These are phyloP conservation scores for Chitala chitala DNA, from an alignment of 2,113 vertebrate genomes.

Conservation along the genomic window DNA sequence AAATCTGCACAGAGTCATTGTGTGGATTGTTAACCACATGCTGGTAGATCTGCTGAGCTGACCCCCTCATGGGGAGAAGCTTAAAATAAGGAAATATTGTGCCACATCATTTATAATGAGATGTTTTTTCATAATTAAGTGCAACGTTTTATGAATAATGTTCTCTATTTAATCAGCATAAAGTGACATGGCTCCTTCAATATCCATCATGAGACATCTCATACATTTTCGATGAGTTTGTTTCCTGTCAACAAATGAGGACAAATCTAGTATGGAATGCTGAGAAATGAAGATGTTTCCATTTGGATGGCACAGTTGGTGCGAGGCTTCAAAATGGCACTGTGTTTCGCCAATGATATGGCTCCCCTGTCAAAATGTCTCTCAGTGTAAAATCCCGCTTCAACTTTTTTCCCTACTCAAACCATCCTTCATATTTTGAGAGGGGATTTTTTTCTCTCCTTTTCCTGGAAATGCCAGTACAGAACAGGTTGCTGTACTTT, in stretches of 20 bases:
- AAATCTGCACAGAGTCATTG: no score
- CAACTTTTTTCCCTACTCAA: background rate
- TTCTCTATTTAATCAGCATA: background rate
- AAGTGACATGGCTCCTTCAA: background rate
- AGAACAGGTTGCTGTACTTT: background rate
- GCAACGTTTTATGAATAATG: no score
- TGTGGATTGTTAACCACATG: no score
- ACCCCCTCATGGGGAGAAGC: no score
- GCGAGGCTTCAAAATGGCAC: slow-evolving; percentile 3
- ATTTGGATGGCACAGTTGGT: background rate
- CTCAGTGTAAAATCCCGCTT: slow-evolving; percentile 12
- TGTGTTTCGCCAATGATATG: background rate
- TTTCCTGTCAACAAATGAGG: slow-evolving; percentile 9
- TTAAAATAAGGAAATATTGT: no score
- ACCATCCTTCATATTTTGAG: slow-evolving; percentile 21
- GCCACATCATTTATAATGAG: no score
- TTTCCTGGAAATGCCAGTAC: background rate
- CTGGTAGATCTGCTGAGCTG: no score
- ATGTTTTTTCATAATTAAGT: no score
- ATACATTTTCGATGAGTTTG: slow-evolving; percentile 7
- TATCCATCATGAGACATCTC: background rate
- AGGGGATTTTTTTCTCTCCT: slow-evolving; percentile 3
- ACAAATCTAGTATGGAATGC: background rate
- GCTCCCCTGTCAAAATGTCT: slow-evolving; percentile 25
- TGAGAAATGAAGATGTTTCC: slow-evolving; percentile 18